These are phyloP conservation scores for Trichogramma pretiosum DNA, from an alignment of 1,140 invertebrate species.

Conservation along the genomic window DNA sequence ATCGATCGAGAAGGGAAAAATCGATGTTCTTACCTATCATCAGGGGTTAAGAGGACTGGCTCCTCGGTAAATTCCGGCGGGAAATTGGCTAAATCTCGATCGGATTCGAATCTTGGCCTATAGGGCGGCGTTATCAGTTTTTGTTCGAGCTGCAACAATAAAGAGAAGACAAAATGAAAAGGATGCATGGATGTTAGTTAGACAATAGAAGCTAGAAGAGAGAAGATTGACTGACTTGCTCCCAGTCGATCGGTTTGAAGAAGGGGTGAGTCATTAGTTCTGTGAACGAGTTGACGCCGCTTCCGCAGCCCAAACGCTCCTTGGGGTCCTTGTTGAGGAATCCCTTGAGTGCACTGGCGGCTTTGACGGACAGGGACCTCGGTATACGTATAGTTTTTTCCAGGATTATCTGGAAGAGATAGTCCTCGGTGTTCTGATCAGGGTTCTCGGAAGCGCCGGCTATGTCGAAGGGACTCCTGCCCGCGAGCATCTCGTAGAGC, in stretches of 20 bases:
- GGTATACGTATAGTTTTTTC: constrained; percentile 99
- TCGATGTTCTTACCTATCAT: constrained; percentile 94
- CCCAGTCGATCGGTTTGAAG: constrained; percentile 98
- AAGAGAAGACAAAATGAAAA: no score
- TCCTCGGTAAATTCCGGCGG: constrained; percentile 98
- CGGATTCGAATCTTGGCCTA: constrained; percentile 83
- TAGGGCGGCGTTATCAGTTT: constrained; percentile 95
- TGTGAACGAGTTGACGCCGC: constrained; percentile 70
- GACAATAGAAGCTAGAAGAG: not conserved
- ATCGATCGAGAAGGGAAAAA: no score
- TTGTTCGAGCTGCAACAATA: constrained; percentile 79
- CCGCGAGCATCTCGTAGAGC: constrained; percentile 97
- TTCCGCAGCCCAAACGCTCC: constrained; percentile 90
- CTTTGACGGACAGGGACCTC: constrained; percentile 91
- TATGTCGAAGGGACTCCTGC: constrained; percentile 96
- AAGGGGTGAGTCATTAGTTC: constrained; percentile 94
- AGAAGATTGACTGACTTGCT: constrained; percentile 64
- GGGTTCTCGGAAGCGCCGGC: constrained; percentile 94
- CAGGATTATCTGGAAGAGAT: constrained; percentile 96
- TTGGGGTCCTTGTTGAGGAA: constrained; percentile 97
- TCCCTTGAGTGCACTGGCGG: constrained; percentile 96
- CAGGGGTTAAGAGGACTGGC: constrained; percentile 92
- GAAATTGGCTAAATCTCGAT: constrained; percentile 95
- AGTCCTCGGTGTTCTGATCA: constrained; percentile 98
- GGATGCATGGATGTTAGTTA: no score